Percentiles rank a stretch among this genome's conserved stretches.
These are phyloP conservation scores for Thrips palmi DNA, from an alignment of 1,140 invertebrate species.

Conservation along the genomic window DNA sequence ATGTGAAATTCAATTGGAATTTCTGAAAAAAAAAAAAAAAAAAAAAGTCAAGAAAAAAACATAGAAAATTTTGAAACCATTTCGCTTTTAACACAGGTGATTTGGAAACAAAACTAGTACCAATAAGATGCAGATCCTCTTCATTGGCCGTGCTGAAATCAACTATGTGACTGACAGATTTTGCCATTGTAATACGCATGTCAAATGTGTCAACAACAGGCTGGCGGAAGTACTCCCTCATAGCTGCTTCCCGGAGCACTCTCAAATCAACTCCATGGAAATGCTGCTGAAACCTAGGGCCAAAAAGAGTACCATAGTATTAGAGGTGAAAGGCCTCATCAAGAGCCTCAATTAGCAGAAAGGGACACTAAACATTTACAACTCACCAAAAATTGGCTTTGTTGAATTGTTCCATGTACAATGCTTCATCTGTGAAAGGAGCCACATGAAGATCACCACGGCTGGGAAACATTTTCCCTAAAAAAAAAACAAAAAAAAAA, in stretches of 20 bases:
- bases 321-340: background rate
- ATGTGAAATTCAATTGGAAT: conserved; percentile 90
- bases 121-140: conserved; percentile 86
- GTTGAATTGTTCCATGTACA: conserved; percentile 96
- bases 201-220: conserved; percentile 99
- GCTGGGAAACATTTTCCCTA: conserved; percentile 82
- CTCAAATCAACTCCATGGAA: conserved; percentile 97
- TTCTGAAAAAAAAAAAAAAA: conserved; percentile 29
- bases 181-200: conserved; percentile 90
- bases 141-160: conserved; percentile 89
- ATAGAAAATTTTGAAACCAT: conserved; percentile 4
- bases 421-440: conserved; percentile 94
- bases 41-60: background rate
- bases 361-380: conserved; percentile 14
- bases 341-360: no score
- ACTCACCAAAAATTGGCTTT: conserved; percentile 95
- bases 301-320: background rate
- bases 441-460: conserved; percentile 92
- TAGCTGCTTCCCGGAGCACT: conserved; percentile 71
- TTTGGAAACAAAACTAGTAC: no score
- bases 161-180: conserved; percentile 85
- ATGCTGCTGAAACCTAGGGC: conserved; percentile 68
- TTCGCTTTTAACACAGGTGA: no score
- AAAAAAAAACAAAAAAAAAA: conserved; percentile 5
- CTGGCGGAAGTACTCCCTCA: conserved; percentile 96